Percentiles rank a stretch among this genome's conserved stretches.
These are phyloP conservation scores for Chrysomallon squamiferum DNA, from an alignment of 1,140 invertebrate genomes.

Conservation along the genomic window DNA sequence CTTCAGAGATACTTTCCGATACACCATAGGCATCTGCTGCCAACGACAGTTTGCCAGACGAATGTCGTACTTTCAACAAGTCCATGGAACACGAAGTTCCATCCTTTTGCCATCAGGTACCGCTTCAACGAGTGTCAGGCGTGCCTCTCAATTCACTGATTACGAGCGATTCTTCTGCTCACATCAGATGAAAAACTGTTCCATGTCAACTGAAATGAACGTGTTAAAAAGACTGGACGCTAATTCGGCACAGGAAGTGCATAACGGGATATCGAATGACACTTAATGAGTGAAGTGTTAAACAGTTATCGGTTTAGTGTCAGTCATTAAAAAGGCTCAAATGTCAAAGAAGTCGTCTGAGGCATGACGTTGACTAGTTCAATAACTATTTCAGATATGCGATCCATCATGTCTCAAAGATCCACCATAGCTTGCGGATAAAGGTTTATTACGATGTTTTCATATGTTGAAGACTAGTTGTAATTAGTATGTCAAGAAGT, in stretches of 20 bases:
- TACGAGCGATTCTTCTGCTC: too few species aligned
- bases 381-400: too few species aligned
- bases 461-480: too few species aligned
- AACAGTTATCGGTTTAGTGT: not conserved
- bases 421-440: too few species aligned
- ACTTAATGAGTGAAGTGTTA: not conserved
- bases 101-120: not conserved
- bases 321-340: not conserved
- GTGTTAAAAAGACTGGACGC: not conserved
- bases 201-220: not conserved
- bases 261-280: not conserved
- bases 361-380: not conserved
- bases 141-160: not conserved
- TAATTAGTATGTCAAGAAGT: too few species aligned
- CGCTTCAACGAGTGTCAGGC: not conserved
- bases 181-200: not conserved
- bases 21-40: conserved; percentile 57
- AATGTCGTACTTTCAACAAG: not conserved
- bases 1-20: conserved; percentile 71
- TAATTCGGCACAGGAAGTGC: not conserved
- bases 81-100: not conserved
- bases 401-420: too few species aligned
- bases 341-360: not conserved
- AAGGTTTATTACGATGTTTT: too few species aligned
- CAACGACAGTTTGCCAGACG: not conserved